These are phyloP conservation scores for Neodiprion pinetum DNA, from an alignment of 1,140 invertebrate species.

Conservation along the genomic window DNA sequence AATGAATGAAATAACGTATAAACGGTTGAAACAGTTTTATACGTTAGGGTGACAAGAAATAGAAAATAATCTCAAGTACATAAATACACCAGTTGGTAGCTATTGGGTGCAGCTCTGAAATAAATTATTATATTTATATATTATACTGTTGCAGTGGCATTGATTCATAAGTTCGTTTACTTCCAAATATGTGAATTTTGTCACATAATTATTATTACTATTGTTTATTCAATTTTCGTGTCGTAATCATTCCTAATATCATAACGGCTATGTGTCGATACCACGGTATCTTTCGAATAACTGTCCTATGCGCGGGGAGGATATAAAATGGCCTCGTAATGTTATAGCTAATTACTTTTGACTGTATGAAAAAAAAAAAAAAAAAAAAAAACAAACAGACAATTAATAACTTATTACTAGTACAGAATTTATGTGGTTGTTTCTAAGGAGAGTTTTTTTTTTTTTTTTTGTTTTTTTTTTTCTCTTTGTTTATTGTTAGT, in stretches of 20 bases:
- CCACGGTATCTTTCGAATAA: conserved; percentile 29
- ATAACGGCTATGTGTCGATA: not conserved
- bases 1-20: too few species aligned
- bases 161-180: not conserved
- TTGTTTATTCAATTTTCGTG: too few species aligned
- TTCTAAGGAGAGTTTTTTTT: not conserved
- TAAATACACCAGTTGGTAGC: conserved; percentile 15
- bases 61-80: too few species aligned
- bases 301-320: conserved; percentile 58
- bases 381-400: not conserved
- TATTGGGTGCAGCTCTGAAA: conserved; percentile 14
- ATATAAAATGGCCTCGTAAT: conserved; percentile 38
- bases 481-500: not conserved
- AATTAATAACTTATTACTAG: not conserved
- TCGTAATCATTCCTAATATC: not conserved
- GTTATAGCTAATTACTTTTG: not conserved
- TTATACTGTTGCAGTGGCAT: not conserved
- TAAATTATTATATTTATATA: conserved; percentile 14
- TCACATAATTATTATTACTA: not conserved
- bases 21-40: too few species aligned
- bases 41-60: too few species aligned
- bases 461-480: not conserved
- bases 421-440: conserved; percentile 11
- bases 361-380: not conserved
- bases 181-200: conserved; percentile 8